Evolutionary conservation across 2,113 vertebrate genomes (phyloP).

Genomic region (Ciconia stormi): DNA sequence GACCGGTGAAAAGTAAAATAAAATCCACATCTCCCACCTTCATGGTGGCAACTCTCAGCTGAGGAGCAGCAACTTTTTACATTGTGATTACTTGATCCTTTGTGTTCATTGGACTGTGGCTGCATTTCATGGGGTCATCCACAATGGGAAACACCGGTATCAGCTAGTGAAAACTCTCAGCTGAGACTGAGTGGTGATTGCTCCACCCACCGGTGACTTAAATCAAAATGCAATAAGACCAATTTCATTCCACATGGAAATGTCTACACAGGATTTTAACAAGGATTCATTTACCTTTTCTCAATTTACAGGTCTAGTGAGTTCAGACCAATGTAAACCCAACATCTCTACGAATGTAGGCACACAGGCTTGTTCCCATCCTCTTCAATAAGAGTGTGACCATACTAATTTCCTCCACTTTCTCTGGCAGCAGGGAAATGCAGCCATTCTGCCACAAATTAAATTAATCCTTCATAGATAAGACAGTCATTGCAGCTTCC

Average conservation of each 20-base stretch:
- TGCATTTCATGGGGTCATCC: not conserved
- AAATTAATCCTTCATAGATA: constrained; percentile 25
- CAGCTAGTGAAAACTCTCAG: not conserved
- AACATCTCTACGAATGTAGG: not conserved
- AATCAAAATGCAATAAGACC: not conserved
- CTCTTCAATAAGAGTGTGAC: not conserved
- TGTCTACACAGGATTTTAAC: not conserved
- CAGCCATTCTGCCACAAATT: constrained; percentile 2
- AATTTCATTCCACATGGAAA: not conserved
- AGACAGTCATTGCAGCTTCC: constrained; percentile 23
- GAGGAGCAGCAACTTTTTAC: not conserved
- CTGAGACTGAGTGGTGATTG: not conserved
- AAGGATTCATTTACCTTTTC: not conserved
- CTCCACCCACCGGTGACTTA: not conserved
- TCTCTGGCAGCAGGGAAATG: not conserved
- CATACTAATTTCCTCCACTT: not conserved
- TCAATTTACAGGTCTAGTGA: not conserved
- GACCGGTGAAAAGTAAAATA: not conserved
- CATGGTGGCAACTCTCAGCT: not conserved
- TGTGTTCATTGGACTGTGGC: not conserved
- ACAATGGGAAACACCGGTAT: not conserved
- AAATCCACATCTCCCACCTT: not conserved
- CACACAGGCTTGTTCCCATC: not conserved
- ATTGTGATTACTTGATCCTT: not conserved
- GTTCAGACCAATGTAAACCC: not conserved